Base-by-base conservation (phyloP, 2,888 invertebrate genomes). In the Lycia hirtaria region DNA sequence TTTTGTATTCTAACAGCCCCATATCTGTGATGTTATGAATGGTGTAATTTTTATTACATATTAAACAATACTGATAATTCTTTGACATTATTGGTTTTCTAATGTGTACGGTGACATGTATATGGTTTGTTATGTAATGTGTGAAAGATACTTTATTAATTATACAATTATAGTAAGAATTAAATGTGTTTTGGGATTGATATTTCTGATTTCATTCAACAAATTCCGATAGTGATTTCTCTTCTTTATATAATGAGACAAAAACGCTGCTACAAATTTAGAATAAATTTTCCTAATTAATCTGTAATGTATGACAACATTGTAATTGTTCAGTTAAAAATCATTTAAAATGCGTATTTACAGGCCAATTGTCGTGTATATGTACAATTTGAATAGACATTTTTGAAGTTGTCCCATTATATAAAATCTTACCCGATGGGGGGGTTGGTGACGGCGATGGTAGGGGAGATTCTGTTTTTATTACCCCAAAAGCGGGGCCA, bases 401-500 rank as follows among this genome's bases (percentile, higher is more conserved):
- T 50, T 49, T 12, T 4, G 35, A 35, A 47, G 51, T 65, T 65
- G 67, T 63, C 67, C 67, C 67, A 67, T 63, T 63, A 67, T 67
- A 67, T 64, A 67, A 67, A 64, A 60, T 52, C 81, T 82, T 83
- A 83, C 83, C 84, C 65, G 71, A 65, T n/a, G 76, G 71, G 28
- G 71, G 67, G 20, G 76, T 76, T 12, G 80, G 73, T 55, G 69
- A 61, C n/a, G 75, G 72, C 44, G 63, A 56, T 43, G 59, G 58
- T 35, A 72, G 47, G 22, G 81, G 75, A 43, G 72, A 56, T 35
- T 80, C 76, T 12, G 75, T 76, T 72, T 74, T 77, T 48, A 77
- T 65, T 32, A 76, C 68, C 47, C 81, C 80, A 64, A 81, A 79
- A 52, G 70, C 71, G 2, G 82, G 78, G 60, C 78, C 81, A 65